phyloP scores from a whole-genome alignment of 2,113 vertebrate species.

The Machaerirhynchus nigripectus region DNA sequence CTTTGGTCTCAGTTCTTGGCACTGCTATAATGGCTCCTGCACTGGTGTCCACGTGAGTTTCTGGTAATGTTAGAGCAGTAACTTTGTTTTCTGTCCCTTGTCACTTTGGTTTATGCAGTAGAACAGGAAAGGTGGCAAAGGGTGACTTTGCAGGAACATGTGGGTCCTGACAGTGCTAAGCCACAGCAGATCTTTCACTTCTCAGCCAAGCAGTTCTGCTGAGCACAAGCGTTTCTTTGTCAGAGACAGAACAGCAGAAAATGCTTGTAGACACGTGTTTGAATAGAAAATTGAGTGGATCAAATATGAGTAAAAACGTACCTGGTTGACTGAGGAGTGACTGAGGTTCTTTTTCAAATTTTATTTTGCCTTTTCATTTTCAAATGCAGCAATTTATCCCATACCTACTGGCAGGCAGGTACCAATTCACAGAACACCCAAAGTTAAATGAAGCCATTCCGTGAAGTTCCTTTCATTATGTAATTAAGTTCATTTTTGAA shows the following conservation, averaged over 20 bases:
- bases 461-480: background rate
- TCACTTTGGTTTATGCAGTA: background rate
- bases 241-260: background rate
- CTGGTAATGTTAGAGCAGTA: background rate
- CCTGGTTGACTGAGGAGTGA: no score
- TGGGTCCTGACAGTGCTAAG: background rate
- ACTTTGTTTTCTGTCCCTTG: background rate
- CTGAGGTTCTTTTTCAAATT: background rate
- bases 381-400: background rate
- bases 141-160: background rate
- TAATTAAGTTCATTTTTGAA: background rate
- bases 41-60: background rate
- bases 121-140: background rate
- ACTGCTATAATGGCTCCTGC: background rate
- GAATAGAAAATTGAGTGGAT: background rate
- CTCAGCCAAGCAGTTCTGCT: background rate
- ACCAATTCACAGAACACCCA: background rate
- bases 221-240: background rate
- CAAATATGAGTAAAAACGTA: background rate
- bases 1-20: background rate
- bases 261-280: background rate
- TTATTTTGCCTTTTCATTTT: background rate
- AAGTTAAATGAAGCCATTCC: background rate
- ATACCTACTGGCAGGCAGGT: background rate
- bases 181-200: background rate